phyloP scores from a whole-genome alignment of 2,113 vertebrate species.

The Atrichornis clamosus region DNA sequence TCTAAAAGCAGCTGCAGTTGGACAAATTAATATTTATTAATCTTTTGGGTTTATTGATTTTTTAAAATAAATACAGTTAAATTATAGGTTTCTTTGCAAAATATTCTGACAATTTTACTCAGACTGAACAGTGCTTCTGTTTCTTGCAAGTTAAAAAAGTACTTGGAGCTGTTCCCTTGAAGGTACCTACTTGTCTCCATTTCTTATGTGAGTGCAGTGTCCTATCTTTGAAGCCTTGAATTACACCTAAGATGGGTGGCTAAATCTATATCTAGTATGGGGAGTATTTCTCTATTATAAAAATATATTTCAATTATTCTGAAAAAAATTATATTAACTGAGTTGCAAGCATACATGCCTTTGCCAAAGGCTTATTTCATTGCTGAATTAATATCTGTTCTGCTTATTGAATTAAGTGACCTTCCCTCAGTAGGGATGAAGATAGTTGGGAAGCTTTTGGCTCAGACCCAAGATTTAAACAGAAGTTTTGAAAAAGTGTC shows the following conservation, averaged over 20 bases:
- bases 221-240: background rate
- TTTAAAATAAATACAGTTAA: background rate
- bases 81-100: background rate
- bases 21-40: background rate
- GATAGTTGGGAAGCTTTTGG: background rate
- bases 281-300: background rate
- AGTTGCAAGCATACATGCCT: background rate
- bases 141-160: background rate
- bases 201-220: background rate
- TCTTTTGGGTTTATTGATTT: background rate
- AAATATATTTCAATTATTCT: background rate
- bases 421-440: background rate
- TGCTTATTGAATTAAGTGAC: background rate
- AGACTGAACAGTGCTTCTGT: background rate
- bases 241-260: background rate
- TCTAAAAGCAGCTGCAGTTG: background rate
- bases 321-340: background rate
- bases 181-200: background rate
- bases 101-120: background rate
- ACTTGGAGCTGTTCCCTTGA: background rate
- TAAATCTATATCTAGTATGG: background rate
- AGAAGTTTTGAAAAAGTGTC: background rate
- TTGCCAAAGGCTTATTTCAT: background rate
- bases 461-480: background rate
- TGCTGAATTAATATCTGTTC: background rate